Evolutionary conservation across 2,113 vertebrate genomes (phyloP).

Genomic region (Arizona elegans): DNA sequence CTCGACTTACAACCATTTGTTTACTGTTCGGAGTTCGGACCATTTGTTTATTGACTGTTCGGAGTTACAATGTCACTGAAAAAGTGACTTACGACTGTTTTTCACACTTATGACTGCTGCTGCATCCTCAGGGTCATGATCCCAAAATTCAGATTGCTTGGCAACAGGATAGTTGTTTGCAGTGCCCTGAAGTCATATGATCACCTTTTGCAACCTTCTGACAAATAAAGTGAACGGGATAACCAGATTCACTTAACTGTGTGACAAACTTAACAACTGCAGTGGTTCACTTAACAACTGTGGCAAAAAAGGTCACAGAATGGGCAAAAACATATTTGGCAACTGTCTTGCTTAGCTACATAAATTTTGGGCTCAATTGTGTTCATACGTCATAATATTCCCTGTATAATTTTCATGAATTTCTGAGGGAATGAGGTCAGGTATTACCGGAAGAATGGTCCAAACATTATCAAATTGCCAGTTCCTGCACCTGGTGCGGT

Average conservation of each 20-base stretch:
- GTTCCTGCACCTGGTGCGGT: neutral
- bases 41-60: neutral
- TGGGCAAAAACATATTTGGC: neutral
- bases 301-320: neutral
- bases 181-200: neutral
- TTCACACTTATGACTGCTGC: neutral
- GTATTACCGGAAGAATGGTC: neutral
- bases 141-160: neutral
- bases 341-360: neutral
- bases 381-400: too few species aligned
- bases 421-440: neutral
- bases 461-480: neutral
- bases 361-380: neutral
- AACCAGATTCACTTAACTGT: neutral
- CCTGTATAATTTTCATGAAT: neutral
- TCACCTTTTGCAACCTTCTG: neutral
- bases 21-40: too few species aligned
- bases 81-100: neutral
- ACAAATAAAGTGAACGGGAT: neutral
- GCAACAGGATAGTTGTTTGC: neutral
- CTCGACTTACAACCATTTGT: neutral
- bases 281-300: too few species aligned
- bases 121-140: neutral
- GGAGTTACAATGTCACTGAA: neutral
- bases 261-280: neutral